Conservation (phyloP, 2,888 invertebrate genomes). For the Rotaria magnacalcarata region DNA sequence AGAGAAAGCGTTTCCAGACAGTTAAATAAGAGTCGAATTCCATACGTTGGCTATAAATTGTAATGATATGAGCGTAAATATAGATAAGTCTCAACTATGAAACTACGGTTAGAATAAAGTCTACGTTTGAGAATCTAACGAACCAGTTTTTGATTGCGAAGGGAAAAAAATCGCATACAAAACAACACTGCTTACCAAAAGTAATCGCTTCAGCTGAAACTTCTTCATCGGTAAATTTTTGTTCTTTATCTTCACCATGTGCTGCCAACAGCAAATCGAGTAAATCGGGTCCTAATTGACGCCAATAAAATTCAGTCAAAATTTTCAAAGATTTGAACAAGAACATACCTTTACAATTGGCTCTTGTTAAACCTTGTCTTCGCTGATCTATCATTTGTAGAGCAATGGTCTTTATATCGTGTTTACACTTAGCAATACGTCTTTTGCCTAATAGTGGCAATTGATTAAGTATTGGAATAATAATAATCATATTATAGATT, state of each 20-base stretch:
- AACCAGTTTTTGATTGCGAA: too few species aligned
- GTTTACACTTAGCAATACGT: not conserved
- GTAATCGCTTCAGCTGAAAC: not conserved
- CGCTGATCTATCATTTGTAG: not conserved
- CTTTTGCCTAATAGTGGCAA: not conserved
- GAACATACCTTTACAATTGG: not conserved
- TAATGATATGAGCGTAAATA: too few species aligned
- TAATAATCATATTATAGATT: not conserved
- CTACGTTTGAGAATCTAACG: too few species aligned
- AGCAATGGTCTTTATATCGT: not conserved
- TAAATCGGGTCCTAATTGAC: not conserved
- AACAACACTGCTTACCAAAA: not conserved
- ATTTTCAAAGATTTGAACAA: not conserved
- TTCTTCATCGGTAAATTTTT: not conserved
- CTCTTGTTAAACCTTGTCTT: not conserved
- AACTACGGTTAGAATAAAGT: too few species aligned
- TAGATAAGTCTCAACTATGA: too few species aligned
- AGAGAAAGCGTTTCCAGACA: too few species aligned
- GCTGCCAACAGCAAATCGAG: not conserved
- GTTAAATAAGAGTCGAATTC: too few species aligned
- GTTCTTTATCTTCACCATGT: not conserved
- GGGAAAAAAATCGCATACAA: too few species aligned
- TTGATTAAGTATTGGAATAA: not conserved
- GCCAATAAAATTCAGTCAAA: not conserved
- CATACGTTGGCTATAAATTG: too few species aligned